Base-by-base conservation (phyloP, 2,888 invertebrate genomes). In the Frankliniella fusca region DNA sequence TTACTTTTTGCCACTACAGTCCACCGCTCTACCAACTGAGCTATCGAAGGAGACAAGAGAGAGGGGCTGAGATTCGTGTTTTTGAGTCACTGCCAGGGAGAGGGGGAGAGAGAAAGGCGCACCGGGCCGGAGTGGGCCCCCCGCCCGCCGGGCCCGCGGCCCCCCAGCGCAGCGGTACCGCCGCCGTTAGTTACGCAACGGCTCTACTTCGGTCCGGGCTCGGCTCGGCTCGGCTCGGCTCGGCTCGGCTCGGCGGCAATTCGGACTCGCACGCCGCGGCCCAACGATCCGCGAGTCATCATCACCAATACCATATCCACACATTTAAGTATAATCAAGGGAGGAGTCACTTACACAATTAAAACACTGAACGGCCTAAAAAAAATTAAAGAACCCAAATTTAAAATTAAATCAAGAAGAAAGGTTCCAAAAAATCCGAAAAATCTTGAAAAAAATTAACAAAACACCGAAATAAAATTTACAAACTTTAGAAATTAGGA, bases 1-100 rank as follows among this genome's bases (percentile, higher is more conserved):
- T 23, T 1, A 23, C 70, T 5, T 11, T n/a, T n/a, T 3, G 5
- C n/a, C 5, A 23, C 82, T 82, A 80, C 81, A 81, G 81, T 81
- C 81, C 81, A 81, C 81, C 81, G 81, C 81, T 81, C 81, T 81
- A 81, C 81, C 81, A 81, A 81, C 81, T 81, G 81, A 81, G 81
- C 82, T 82, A 82, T 82, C 82, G 82, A 82, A 82, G 82, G 82
- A 81, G 81, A n/a, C 70, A 9, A 76, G 70, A 12, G 2, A 1
- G 23, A 0, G 27, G 9, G 70, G 23, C 27, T 11, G 23, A 27
- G 27, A 27, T 27, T 76, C 23, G 23, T 23, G 12, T 8, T 76
- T 23, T 23, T 76, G 70, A 27, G 23, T 1, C 27, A 10, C 27
- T 76, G 70, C 70, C 70, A 76, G 70, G 27, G 27, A 76, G 70